Evolutionary conservation across 2,113 vertebrate species (phyloP).

Genomic region (Camelus dromedarius): DNA sequence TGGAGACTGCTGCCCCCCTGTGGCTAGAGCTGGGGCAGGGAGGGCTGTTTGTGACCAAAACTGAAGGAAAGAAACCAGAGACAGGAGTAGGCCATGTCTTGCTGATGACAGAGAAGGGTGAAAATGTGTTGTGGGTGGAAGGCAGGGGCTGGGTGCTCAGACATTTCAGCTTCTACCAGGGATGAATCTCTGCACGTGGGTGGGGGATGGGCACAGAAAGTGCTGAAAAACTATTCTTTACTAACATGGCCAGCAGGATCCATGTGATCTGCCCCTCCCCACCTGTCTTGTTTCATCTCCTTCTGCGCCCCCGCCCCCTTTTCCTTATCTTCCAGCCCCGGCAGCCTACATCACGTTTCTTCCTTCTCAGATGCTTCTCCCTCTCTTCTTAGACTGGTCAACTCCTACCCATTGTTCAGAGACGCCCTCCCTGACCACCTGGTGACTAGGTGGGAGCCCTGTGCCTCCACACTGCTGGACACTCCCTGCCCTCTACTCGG

Average conservation of each 20-base stretch:
- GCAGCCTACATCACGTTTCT: fast-evolving
- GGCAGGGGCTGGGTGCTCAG: background rate
- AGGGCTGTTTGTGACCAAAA: background rate
- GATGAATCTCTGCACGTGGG: background rate
- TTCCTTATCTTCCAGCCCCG: background rate
- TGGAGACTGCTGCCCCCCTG: background rate
- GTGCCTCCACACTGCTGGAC: background rate
- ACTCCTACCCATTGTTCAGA: background rate
- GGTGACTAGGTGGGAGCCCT: background rate
- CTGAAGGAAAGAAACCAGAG: background rate
- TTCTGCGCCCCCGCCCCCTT: background rate
- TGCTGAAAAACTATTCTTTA: background rate
- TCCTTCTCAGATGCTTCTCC: background rate
- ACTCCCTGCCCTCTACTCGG: background rate
- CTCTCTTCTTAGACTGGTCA: background rate
- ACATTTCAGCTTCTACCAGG: background rate
- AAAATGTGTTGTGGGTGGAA: background rate
- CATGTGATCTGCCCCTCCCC: background rate
- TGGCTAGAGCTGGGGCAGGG: background rate
- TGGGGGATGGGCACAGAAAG: background rate
- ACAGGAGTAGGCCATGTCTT: no score
- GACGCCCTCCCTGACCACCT: background rate
- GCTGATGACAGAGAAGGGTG: background rate
- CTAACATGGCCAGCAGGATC: background rate
- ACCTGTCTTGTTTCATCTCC: background rate